phyloP scores from a whole-genome alignment of 2,113 vertebrate species.

The Ceuthmochares aereus region DNA sequence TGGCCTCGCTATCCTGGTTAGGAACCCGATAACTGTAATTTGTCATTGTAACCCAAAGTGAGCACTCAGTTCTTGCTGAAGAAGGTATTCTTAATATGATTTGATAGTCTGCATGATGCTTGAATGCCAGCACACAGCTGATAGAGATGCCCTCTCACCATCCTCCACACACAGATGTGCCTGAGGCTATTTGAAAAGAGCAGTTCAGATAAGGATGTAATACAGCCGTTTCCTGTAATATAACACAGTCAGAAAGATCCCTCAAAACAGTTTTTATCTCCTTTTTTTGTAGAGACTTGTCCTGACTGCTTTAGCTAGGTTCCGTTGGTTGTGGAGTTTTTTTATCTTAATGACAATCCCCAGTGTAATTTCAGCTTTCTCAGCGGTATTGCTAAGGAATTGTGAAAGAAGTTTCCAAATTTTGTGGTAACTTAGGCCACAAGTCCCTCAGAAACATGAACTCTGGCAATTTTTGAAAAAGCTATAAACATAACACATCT shows the following conservation, averaged over 20 bases:
- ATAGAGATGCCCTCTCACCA: neutral
- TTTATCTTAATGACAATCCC: neutral
- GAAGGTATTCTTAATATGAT: neutral
- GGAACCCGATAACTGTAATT: neutral
- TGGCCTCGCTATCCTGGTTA: neutral
- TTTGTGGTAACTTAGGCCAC: neutral
- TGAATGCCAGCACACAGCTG: fast-evolving
- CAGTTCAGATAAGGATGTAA: neutral
- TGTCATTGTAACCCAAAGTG: neutral
- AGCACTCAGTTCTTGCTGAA: neutral
- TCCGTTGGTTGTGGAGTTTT: neutral
- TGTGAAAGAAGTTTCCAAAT: neutral
- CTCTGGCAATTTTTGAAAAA: neutral
- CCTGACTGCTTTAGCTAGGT: neutral
- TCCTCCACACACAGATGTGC: neutral
- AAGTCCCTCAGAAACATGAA: neutral
- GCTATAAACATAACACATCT: neutral
- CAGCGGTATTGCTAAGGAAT: neutral
- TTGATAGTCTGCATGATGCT: neutral
- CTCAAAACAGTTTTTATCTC: neutral
- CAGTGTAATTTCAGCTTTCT: neutral
- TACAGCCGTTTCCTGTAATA: neutral
- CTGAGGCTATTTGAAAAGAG: neutral
- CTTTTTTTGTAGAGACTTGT: neutral
- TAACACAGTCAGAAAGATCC: neutral